Evolutionary conservation across 2,113 vertebrate genomes (phyloP).

Genomic region (Tapirus terrestris): DNA sequence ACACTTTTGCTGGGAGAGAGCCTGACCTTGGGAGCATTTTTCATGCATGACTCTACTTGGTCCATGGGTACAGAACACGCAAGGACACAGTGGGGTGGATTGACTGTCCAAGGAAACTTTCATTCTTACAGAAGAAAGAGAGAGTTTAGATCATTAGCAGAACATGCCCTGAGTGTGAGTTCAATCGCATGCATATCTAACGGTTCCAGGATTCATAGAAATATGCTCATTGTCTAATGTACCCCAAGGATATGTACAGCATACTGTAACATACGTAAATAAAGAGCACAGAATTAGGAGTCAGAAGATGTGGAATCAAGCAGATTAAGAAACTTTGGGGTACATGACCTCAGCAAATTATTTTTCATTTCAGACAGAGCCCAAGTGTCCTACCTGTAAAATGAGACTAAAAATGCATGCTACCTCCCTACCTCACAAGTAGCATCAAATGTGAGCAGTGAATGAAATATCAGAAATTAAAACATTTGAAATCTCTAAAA

Average conservation of each 20-base stretch:
- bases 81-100: background rate
- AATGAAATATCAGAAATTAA: slow-evolving; percentile 51
- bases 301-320: background rate
- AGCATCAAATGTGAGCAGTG: background rate
- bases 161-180: background rate
- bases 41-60: slow-evolving; percentile 45
- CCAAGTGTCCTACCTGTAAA: background rate
- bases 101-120: slow-evolving; percentile 36
- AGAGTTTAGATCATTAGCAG: slow-evolving; percentile 49
- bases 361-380: slow-evolving; percentile 45
- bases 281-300: background rate
- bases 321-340: slow-evolving; percentile 1
- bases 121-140: slow-evolving; percentile 36
- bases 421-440: background rate
- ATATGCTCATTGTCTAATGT: slow-evolving; percentile 47
- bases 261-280: background rate
- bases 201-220: slow-evolving; percentile 41
- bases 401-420: background rate
- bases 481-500: slow-evolving; percentile 28
- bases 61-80: background rate
- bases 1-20: slow-evolving; percentile 19
- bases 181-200: background rate
- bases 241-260: background rate
- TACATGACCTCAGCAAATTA: slow-evolving; percentile 27
- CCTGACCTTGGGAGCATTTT: slow-evolving; percentile 41